phyloP scores from a whole-genome alignment of 2,888 invertebrate genomes.

The Mechanitis mazaeus region DNA sequence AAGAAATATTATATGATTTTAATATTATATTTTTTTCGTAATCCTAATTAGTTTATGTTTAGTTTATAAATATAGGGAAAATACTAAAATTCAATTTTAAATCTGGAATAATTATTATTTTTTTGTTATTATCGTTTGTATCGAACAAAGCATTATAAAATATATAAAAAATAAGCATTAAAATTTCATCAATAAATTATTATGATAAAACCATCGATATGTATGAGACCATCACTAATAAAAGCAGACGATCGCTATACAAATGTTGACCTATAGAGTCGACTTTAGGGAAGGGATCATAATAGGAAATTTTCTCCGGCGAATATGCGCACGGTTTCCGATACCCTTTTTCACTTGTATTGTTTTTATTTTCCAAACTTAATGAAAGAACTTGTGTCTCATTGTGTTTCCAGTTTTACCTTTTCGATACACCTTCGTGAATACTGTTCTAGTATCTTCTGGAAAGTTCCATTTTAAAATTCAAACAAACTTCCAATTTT shows the following conservation, averaged over 20 bases:
- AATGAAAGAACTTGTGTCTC: conserved; percentile 73
- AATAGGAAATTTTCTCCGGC: conserved; percentile 71
- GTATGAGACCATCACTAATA: conserved; percentile 29
- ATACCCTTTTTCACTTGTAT: conserved; percentile 74
- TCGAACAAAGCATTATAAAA: too few species aligned
- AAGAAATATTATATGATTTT: not conserved
- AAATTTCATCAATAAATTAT: conserved; percentile 14
- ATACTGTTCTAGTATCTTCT: not conserved
- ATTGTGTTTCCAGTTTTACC: conserved; percentile 64
- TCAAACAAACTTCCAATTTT: too few species aligned
- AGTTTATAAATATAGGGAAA: not conserved
- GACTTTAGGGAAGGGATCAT: conserved; percentile 72
- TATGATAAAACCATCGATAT: conserved; percentile 10
- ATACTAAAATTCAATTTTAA: too few species aligned
- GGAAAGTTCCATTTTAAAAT: too few species aligned
- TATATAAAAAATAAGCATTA: too few species aligned
- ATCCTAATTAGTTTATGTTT: not conserved
- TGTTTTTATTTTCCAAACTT: conserved; percentile 74
- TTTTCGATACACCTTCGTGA: not conserved
- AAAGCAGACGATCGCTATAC: conserved; percentile 64
- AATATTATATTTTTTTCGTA: too few species aligned
- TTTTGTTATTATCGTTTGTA: too few species aligned
- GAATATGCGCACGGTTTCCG: conserved; percentile 67
- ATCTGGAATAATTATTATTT: too few species aligned
- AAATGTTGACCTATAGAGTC: conserved; percentile 57